Evolutionary conservation across 1,140 invertebrate genomes (phyloP), one percentile per base, ranked within the genome.

Genomic region (Cheumatopsyche charites): DNA sequence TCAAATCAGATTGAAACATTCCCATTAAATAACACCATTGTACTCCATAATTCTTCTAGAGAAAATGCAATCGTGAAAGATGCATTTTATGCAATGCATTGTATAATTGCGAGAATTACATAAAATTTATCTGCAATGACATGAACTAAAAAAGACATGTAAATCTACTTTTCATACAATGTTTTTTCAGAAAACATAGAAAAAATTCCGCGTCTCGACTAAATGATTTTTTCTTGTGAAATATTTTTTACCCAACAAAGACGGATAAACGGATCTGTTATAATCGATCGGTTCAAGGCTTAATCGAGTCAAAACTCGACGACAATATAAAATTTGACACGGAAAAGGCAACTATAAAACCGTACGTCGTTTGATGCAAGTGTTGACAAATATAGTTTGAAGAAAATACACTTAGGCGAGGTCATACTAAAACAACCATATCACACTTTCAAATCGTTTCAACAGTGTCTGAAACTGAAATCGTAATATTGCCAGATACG

Each of bases 201-300:
- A n/a, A 58, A 58, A 58, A 58, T 12, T 12, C 43, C 15, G 15
- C 43, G n/a, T n/a, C n/a, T 52, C 19, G 19, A 52, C 13, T 17
- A 17, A 17, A 52, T 9, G 9, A 1, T 17, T 17, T 52, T 52
- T 17, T 1, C 47, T 17, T 2, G 15, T 52, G 47, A 52, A 52
- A 52, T 2, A 52, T 36, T 36, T 36, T 36, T 36, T 36, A 36
- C 29, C 9, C 29, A 36, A 36, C 29, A 36, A 52, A 17, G 15
- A 7, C 47, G 47, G 47, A 52, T 52, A 52, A 36, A 17, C 15
- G 47, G 19, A 52, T n/a, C n/a, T n/a, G n/a, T 52, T 52, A 52
- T 52, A 52, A 52, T 52, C 19, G 47, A 11, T 7, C 47, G 15
- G 47, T 58, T 58, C 55, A 58, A 58, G 55, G 55, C n/a, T 58